Percentiles rank a stretch among this genome's conserved stretches.
These are phyloP conservation scores for Deilephila porcellus DNA, from an alignment of 2,888 invertebrate genomes.

Conservation along the genomic window DNA sequence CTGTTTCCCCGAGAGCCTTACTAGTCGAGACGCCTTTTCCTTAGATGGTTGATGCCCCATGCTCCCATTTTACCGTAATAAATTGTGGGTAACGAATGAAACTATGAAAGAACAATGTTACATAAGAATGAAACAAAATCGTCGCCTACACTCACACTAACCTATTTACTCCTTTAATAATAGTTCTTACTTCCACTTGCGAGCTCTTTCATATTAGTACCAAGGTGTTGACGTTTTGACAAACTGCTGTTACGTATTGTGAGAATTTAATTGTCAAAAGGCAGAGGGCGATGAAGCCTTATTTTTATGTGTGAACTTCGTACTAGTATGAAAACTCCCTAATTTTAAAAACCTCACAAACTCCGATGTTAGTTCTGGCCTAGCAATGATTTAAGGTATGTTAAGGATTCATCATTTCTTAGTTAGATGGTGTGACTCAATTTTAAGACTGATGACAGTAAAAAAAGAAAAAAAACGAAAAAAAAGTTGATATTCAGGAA, in stretches of 20 bases:
- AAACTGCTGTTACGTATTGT: background rate
- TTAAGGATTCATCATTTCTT: constrained; percentile 81
- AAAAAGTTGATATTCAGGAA: constrained; percentile 59
- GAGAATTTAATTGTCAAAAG: constrained; percentile 10
- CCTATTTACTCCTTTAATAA: constrained; percentile 58
- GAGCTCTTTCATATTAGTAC: constrained; percentile 31
- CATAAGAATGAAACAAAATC: constrained; percentile 49
- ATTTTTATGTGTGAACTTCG: constrained; percentile 9
- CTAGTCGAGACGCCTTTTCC: constrained; percentile 80
- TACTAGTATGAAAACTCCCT: constrained; percentile 42
- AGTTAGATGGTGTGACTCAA: constrained; percentile 84
- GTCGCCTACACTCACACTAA: constrained; percentile 62
- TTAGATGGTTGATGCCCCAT: constrained; percentile 71
- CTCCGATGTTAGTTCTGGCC: constrained; percentile 74
- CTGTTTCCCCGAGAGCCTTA: constrained; percentile 82
- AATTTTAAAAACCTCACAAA: constrained; percentile 46
- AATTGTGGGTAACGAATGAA: constrained; percentile 53
- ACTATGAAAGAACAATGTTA: constrained; percentile 47
- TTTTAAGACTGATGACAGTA: constrained; percentile 85
- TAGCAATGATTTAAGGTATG: constrained; percentile 73
- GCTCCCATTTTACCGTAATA: constrained; percentile 53
- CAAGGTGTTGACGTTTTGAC: background rate
- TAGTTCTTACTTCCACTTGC: constrained; percentile 58
- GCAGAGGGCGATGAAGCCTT: background rate
- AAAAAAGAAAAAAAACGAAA: constrained; percentile 62